A percentile compares a stretch with the other conserved stretches of the same genome.
phyloP scores from a whole-genome alignment of 2,797 vertebrate species.

The Urophycis tenuis region DNA sequence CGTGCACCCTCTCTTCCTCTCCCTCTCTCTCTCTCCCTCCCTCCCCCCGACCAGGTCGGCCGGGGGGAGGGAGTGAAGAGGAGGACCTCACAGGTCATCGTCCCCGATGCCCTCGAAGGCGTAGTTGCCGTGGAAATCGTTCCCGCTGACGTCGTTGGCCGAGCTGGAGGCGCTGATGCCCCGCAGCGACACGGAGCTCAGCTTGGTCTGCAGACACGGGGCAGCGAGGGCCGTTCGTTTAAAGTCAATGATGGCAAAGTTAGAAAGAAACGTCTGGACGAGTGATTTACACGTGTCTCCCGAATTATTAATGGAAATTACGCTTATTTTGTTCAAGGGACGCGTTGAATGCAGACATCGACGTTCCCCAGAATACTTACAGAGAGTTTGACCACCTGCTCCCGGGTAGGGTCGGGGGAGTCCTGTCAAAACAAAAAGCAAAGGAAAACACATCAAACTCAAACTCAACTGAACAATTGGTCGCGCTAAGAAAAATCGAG shows the following conservation, averaged over 20 bases:
- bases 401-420: conserved; percentile 83
- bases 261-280: not conserved
- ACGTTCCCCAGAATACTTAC: conserved; percentile 68
- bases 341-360: not conserved
- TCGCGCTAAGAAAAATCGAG: not conserved
- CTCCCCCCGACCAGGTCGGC: not conserved
- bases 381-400: conserved; percentile 90
- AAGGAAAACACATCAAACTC: not conserved
- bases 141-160: conserved; percentile 78
- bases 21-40: not conserved
- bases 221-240: not conserved
- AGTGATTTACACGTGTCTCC: not conserved
- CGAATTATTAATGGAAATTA: too few species aligned
- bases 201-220: conserved; percentile 78
- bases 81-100: conserved; percentile 83
- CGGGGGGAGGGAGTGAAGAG: conserved; percentile 25
- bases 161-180: conserved; percentile 91
- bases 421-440: conserved; percentile 69
- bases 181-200: conserved; percentile 89
- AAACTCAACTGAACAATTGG: not conserved
- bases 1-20: conserved; percentile 47
- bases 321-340: not conserved
- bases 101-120: conserved; percentile 99
- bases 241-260: not conserved
- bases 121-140: conserved; percentile 94